Evolutionary conservation across 2,797 vertebrate genomes (phyloP), one percentile per base, ranked within the genome.

Genomic region (Falco naumanni): DNA sequence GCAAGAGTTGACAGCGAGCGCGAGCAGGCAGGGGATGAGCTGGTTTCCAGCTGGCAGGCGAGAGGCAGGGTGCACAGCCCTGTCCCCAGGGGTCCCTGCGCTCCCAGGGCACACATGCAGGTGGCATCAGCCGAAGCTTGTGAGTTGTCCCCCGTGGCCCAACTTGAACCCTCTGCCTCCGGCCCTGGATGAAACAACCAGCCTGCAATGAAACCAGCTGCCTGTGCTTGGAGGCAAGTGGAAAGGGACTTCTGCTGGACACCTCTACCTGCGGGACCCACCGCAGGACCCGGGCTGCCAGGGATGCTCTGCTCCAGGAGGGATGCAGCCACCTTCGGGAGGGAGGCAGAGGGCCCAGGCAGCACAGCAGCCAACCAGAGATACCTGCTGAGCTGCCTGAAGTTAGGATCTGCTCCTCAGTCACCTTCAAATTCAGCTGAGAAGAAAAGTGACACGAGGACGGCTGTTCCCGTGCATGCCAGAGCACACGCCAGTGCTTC

Each of bases 381-480:
- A 66, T 9, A 63, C 33, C 17, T 31, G 25, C 70, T 37, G 65
- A 71, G 54, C 66, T 2, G 4, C 53, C 50, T 9, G 34, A 84
- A 84, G 50, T n/a, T 34, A 71, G 78, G 56, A 85, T 76, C 85
- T 57, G 51, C 54, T 72, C 78, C 79, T 65, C 1, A 29, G 14
- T 45, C 45, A 61, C 47, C 63, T 72, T 87, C 41, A 59, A 61
- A 48, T n/a, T 31, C 59, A 68, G 2, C 9, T 15, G 31, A 84
- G 83, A 78, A 61, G n/a, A 48, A 65, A 68, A 21, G 33, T 61
- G 78, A 74, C 63, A 54, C 71, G 4, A 45, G 47, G 39, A 84
- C 0, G 0, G 70, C 28, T 4, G 15, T 26, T n/a, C 53, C 37
- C 0, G 1, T 3, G 54, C 41, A 54, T 4, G 11, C 22, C 69